Conservation (phyloP, 2,888 invertebrate genomes). For the Megamerina dolium region DNA sequence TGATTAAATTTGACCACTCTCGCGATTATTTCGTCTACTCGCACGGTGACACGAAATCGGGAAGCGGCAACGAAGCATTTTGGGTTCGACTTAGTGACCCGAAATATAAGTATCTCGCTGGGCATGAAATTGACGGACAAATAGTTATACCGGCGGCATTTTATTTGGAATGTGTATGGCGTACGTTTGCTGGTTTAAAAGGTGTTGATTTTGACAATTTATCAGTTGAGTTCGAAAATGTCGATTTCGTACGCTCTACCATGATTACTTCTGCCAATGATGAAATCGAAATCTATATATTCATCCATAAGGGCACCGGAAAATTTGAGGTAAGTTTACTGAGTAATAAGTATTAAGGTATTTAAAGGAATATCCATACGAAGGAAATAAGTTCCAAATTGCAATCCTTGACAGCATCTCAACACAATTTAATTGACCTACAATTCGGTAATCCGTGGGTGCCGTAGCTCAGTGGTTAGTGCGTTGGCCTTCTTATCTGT, state of each 20-base stretch:
- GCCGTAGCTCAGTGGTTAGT: too few species aligned
- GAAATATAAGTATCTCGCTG: constrained; percentile 65
- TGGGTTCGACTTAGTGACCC: constrained; percentile 59
- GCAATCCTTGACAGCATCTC: background rate
- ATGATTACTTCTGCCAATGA: constrained; percentile 65
- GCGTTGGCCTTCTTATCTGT: too few species aligned
- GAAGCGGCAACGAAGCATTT: constrained; percentile 61
- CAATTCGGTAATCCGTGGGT: too few species aligned
- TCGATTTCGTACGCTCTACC: constrained; percentile 77
- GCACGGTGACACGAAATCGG: constrained; percentile 62
- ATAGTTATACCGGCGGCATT: constrained; percentile 70
- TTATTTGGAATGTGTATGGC: constrained; percentile 72
- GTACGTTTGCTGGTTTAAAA: constrained; percentile 63
- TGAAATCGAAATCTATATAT: constrained; percentile 52
- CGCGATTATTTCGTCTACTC: constrained; percentile 69
- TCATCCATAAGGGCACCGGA: constrained; percentile 58
- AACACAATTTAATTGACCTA: too few species aligned
- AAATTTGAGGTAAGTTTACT: constrained; percentile 60
- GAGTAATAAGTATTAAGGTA: too few species aligned
- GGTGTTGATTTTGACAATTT: constrained; percentile 63
- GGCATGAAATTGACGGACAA: constrained; percentile 80
- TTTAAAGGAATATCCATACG: too few species aligned
- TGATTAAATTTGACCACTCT: constrained; percentile 84
- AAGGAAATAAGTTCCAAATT: background rate
- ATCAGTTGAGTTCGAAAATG: constrained; percentile 77